Conservation (phyloP, 2,797 vertebrate genomes). For the Spheniscus humboldti region DNA sequence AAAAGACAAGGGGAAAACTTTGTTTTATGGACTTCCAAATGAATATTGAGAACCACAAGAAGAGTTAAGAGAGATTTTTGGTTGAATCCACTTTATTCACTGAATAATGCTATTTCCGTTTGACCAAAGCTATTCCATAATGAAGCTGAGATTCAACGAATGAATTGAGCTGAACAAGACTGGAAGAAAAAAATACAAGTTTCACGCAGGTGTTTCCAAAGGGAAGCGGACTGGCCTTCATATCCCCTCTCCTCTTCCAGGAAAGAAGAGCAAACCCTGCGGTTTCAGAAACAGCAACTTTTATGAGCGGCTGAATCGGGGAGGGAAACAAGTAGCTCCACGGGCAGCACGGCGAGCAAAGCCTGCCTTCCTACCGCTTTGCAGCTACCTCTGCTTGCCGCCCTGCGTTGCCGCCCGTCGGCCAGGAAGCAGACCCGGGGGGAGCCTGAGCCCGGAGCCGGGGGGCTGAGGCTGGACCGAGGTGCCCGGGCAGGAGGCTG, state of each 20-base stretch:
- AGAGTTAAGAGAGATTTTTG: not conserved
- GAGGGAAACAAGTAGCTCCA: not conserved
- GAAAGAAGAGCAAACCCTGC: not conserved
- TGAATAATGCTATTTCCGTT: not conserved
- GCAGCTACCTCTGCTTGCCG: not conserved
- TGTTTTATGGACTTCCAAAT: not conserved
- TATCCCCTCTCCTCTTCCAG: not conserved
- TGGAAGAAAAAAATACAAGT: not conserved
- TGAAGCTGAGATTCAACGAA: not conserved
- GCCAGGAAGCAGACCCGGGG: not conserved
- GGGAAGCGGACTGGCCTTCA: not conserved
- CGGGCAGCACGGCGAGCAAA: rapidly evolving
- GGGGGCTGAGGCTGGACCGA: not conserved
- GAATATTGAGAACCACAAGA: not conserved
- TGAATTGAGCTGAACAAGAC: not conserved
- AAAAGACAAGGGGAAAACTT: not conserved
- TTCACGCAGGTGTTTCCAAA: not conserved
- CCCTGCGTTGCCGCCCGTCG: rapidly evolving
- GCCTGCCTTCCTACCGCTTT: not conserved
- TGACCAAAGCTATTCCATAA: not conserved
- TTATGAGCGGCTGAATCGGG: not conserved
- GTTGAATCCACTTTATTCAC: not conserved
- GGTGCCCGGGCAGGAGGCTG: rapidly evolving
- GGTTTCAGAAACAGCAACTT: not conserved
- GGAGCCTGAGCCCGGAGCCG: rapidly evolving